Percentiles rank a stretch among this genome's conserved stretches.
phyloP scores from a whole-genome alignment of 2,113 vertebrate genomes.

The Balaeniceps rex region DNA sequence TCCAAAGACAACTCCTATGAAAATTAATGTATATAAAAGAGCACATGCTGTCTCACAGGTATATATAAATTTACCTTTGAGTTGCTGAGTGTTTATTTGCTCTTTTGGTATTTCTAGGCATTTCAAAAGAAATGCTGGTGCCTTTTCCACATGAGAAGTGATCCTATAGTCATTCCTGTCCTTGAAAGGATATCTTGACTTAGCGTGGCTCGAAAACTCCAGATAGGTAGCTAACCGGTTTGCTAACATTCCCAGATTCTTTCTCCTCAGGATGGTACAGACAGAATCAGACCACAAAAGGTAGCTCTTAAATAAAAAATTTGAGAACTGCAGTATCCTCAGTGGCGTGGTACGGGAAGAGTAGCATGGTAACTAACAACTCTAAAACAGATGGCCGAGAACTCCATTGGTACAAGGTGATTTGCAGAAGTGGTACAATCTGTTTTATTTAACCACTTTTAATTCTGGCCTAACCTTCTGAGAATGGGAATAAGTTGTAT shows the following conservation, averaged over 20 bases:
- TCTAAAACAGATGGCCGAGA: background rate
- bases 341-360: background rate
- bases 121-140: background rate
- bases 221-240: background rate
- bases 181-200: background rate
- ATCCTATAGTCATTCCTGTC: background rate
- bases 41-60: background rate
- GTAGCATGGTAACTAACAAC: background rate
- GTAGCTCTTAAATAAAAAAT: background rate
- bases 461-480: background rate
- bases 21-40: background rate
- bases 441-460: background rate
- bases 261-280: background rate
- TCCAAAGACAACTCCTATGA: background rate
- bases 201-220: background rate
- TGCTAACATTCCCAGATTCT: background rate
- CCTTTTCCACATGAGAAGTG: background rate
- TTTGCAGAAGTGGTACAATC: background rate
- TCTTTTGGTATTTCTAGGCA: background rate
- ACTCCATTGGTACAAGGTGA: background rate
- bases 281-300: background rate
- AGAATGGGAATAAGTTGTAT: background rate
- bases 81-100: background rate
- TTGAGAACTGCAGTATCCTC: background rate
- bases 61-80: background rate